phyloP scores from a whole-genome alignment of 2,888 invertebrate species.

The Oscheius sp. region DNA sequence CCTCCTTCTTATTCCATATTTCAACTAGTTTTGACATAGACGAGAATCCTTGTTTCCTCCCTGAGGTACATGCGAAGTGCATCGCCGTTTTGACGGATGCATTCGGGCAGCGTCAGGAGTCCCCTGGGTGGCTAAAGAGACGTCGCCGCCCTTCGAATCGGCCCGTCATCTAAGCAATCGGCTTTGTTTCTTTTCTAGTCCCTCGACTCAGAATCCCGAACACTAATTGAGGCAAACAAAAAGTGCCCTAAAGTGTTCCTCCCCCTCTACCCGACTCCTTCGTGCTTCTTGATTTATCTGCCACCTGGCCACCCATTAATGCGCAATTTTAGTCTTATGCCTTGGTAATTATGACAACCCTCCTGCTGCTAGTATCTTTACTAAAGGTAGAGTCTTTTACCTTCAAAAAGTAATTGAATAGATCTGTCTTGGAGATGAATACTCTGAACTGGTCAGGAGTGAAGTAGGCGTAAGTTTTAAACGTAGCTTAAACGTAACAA shows the following conservation, averaged over 20 bases:
- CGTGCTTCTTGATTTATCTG: neutral
- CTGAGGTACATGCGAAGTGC: conserved; percentile 22
- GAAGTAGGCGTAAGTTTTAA: too few species aligned
- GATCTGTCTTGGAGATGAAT: conserved; percentile 13
- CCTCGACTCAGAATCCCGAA: neutral
- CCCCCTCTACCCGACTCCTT: neutral
- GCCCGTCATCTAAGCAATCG: neutral
- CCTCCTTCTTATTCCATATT: neutral
- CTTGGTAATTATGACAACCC: neutral
- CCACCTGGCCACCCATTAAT: neutral
- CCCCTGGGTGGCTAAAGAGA: conserved; percentile 7
- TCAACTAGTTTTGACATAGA: neutral
- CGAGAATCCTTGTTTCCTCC: neutral
- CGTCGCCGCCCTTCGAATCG: conserved; percentile 1
- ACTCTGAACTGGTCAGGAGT: conserved; percentile 26
- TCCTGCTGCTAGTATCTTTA: neutral
- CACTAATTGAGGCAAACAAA: neutral
- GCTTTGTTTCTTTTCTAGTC: conserved; percentile 1
- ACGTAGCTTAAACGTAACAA: too few species aligned
- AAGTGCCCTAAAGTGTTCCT: neutral
- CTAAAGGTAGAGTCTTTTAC: neutral
- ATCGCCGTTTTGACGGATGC: conserved; percentile 18
- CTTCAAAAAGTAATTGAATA: neutral
- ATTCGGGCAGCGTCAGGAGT: neutral
- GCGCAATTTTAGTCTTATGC: conserved; percentile 1